A percentile compares a stretch with the other conserved stretches of the same genome.
phyloP scores from a whole-genome alignment of 2,888 invertebrate genomes.

The Pimpla rufipes region DNA sequence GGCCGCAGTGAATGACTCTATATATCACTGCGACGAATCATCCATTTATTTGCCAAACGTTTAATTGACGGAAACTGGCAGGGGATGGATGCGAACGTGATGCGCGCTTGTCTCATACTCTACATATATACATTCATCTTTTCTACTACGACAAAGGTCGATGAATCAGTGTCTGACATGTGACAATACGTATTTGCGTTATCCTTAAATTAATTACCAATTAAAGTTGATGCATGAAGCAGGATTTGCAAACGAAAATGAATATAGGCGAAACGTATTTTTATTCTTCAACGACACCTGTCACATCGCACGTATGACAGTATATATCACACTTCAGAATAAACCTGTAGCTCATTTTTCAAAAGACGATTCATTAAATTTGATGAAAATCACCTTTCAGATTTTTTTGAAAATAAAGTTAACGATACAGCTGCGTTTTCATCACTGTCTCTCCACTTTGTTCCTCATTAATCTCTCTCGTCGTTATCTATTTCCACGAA shows the following conservation, averaged over 20 bases:
- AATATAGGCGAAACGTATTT: background rate
- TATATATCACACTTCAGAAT: background rate
- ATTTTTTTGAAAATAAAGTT: background rate
- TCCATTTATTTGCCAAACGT: conserved; percentile 81
- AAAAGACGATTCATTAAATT: background rate
- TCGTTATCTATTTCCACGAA: conserved; percentile 43
- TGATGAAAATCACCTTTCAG: background rate
- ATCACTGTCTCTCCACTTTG: background rate
- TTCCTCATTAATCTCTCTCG: background rate
- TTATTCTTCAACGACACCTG: too few species aligned
- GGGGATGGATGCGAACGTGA: conserved; percentile 62
- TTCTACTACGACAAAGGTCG: background rate
- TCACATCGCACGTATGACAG: too few species aligned
- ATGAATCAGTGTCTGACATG: background rate
- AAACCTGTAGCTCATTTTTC: background rate
- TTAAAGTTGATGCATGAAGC: background rate
- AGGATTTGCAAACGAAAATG: background rate
- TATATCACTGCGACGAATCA: conserved; percentile 76
- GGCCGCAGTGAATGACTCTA: conserved; percentile 73
- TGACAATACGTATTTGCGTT: background rate
- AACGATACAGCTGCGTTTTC: conserved; percentile 22
- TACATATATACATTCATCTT: conserved; percentile 3
- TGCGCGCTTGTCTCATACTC: conserved; percentile 29
- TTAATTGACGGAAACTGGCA: conserved; percentile 82
- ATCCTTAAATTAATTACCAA: background rate